These are phyloP conservation scores for Cosmopolites sordidus DNA, from an alignment of 2,888 invertebrate genomes.

Conservation along the genomic window DNA sequence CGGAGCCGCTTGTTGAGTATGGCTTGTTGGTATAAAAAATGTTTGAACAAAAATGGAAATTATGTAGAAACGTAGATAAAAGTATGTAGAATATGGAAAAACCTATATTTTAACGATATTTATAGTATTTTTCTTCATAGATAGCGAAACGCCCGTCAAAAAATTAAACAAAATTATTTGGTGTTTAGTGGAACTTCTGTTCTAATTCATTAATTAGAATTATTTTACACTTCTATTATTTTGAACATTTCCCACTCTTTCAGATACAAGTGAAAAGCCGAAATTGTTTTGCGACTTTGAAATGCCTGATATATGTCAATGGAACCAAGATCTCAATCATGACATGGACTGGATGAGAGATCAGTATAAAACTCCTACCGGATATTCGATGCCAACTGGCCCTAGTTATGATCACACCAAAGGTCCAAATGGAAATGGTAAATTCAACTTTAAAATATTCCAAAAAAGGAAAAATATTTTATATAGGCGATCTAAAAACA, in stretches of 20 bases:
- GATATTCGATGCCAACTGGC: conserved; percentile 61
- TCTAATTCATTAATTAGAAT: neutral
- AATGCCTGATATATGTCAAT: conserved; percentile 66
- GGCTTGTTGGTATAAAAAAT: neutral
- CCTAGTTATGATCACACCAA: conserved; percentile 74
- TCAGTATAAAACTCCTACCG: conserved; percentile 61
- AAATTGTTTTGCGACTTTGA: conserved; percentile 65
- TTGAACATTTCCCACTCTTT: conserved; percentile 5
- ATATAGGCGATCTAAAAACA: no score
- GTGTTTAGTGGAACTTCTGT: no score
- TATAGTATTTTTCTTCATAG: no score
- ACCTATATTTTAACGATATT: no score
- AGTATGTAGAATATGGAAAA: no score
- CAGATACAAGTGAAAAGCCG: conserved; percentile 45
- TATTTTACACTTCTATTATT: no score
- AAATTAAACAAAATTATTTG: no score
- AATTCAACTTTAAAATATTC: neutral
- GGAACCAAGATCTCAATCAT: conserved; percentile 66
- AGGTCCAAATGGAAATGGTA: conserved; percentile 42
- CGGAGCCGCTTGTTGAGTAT: no score
- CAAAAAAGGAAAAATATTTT: no score
- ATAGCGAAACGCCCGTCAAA: no score
- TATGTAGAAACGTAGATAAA: no score
- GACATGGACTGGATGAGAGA: conserved; percentile 72
- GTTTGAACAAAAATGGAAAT: no score